phyloP scores from a whole-genome alignment of 2,113 vertebrate genomes.

The Channa maculata region DNA sequence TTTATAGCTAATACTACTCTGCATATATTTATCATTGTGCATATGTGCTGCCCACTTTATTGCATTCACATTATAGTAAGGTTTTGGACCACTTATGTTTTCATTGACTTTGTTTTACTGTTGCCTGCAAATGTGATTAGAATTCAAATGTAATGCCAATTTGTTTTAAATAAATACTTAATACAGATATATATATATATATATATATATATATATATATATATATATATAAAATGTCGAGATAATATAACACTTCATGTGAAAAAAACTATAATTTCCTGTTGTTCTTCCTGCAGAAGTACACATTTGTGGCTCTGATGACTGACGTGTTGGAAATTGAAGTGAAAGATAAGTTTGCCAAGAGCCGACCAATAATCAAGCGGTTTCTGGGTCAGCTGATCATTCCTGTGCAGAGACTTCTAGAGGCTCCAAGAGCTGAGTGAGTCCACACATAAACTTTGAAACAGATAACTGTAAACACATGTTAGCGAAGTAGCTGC shows the following conservation, averaged over 20 bases:
- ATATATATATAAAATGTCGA: background rate
- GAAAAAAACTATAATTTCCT: background rate
- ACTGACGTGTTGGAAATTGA: constrained; percentile 96
- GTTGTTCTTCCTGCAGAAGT: constrained; percentile 85
- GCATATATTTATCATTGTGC: too few relatives aligned
- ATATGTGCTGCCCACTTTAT: too few relatives aligned
- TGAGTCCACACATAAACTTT: constrained; percentile 68
- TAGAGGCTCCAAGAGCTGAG: constrained; percentile 93
- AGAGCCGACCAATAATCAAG: constrained; percentile 98
- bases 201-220: too few relatives aligned
- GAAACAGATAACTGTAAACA: too few relatives aligned
- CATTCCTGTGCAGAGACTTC: constrained; percentile 92
- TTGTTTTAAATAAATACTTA: too few relatives aligned
- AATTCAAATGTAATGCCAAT: too few relatives aligned
- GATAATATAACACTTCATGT: background rate
- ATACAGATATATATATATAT: too few relatives aligned
- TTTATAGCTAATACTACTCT: too few relatives aligned
- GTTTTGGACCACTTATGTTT: too few relatives aligned
- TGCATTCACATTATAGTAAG: too few relatives aligned
- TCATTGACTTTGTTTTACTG: too few relatives aligned
- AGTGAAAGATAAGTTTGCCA: constrained; percentile 98
- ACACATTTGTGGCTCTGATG: constrained; percentile 96
- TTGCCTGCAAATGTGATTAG: too few relatives aligned
- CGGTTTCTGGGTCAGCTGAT: constrained; percentile 96
- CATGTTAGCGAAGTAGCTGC: background rate